A percentile compares a stretch with the other conserved stretches of the same genome.
Evolutionary conservation across 1,140 invertebrate genomes (phyloP).

Genomic region (Drosophila repletoides): DNA sequence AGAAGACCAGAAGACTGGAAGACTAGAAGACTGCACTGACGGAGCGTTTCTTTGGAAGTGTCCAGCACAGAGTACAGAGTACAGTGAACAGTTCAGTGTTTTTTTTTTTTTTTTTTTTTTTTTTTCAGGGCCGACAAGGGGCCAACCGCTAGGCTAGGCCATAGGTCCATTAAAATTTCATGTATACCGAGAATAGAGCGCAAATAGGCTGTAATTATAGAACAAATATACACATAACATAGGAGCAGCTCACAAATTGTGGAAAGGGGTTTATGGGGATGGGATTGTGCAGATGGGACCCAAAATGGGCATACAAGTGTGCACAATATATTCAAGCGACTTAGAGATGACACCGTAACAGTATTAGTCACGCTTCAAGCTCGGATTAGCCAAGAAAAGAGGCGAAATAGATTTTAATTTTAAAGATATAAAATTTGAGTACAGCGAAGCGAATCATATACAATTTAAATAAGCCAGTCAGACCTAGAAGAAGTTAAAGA

Average conservation of each 20-base stretch:
- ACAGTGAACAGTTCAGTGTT: constrained; percentile 8
- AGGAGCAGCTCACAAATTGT: constrained; percentile 16
- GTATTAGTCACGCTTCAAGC: too few relatives aligned
- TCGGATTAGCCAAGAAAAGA: too few relatives aligned
- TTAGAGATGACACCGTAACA: constrained; percentile 7
- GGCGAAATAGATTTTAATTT: too few relatives aligned
- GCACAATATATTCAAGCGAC: constrained; percentile 18
- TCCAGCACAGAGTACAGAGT: constrained; percentile 1
- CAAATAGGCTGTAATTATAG: constrained; percentile 66
- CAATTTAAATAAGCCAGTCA: too few relatives aligned
- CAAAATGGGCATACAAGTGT: constrained; percentile 29
- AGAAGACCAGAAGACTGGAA: not conserved
- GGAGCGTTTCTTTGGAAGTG: constrained; percentile 34
- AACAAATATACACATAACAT: constrained; percentile 54
- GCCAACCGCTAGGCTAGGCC: constrained; percentile 3
- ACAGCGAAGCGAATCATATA: too few relatives aligned
- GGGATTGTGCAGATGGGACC: constrained; percentile 1
- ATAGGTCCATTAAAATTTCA: constrained; percentile 58
- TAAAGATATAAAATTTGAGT: too few relatives aligned
- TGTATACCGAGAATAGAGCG: constrained; percentile 61
- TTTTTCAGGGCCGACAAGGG: constrained; percentile 1
- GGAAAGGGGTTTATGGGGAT: not conserved
- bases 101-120: constrained; percentile 8
- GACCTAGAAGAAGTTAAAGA: too few relatives aligned
- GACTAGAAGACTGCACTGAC: not conserved